These are phyloP conservation scores for Pitta sordida DNA, from an alignment of 2,113 vertebrate species.

Conservation along the genomic window DNA sequence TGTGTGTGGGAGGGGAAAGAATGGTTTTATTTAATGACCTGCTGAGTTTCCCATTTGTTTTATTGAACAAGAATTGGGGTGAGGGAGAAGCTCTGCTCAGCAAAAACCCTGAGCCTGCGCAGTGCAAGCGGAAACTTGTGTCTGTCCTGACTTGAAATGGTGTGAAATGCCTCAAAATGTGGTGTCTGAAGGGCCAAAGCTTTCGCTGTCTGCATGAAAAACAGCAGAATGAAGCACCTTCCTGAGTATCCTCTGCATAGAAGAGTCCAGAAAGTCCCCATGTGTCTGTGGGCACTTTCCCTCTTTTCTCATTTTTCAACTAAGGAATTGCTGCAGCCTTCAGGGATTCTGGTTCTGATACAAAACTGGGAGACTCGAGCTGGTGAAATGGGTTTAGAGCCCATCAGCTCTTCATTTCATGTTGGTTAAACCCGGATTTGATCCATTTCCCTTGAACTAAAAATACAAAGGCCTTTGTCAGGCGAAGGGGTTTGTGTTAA, in stretches of 20 bases:
- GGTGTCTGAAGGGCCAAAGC: background rate
- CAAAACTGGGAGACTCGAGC: background rate
- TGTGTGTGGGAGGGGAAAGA: conserved; percentile 6
- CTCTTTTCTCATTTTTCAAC: background rate
- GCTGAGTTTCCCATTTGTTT: conserved; percentile 15
- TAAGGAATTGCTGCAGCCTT: background rate
- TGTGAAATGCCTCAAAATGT: background rate
- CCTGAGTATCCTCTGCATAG: background rate
- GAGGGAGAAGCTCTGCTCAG: conserved; percentile 18
- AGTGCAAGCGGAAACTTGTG: background rate
- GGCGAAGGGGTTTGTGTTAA: background rate
- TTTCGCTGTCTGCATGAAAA: background rate
- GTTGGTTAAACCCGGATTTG: background rate
- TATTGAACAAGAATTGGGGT: background rate
- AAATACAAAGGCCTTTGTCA: background rate
- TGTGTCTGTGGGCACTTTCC: background rate
- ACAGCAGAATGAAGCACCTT: too few species aligned
- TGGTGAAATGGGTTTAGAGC: background rate
- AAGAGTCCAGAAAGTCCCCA: background rate
- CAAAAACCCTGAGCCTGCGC: background rate
- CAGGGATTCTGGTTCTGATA: background rate
- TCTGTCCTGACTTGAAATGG: background rate
- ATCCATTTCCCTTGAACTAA: background rate
- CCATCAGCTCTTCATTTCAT: background rate
- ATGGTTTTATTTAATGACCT: conserved; percentile 22